Conservation (phyloP, 2,888 invertebrate genomes). For the Pyrochroa serraticornis region DNA sequence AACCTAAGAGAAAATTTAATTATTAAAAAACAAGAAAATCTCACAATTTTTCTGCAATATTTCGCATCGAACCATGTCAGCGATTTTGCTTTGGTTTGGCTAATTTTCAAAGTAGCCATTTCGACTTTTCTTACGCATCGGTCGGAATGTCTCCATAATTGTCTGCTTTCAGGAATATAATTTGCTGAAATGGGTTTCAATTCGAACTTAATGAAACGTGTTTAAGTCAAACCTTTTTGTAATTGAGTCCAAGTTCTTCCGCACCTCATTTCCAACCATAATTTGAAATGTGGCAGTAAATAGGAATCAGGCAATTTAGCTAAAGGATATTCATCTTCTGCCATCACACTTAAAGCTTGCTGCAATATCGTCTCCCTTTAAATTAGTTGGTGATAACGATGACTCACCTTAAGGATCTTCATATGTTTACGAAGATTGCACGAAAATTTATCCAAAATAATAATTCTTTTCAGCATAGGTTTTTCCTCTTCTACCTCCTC, state of each 20-base stretch:
- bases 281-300: constrained; percentile 52
- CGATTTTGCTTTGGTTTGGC: constrained; percentile 22
- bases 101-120: constrained; percentile 33
- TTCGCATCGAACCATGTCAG: constrained; percentile 46
- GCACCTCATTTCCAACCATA: constrained; percentile 53
- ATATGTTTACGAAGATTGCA: constrained; percentile 37
- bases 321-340: constrained; percentile 54
- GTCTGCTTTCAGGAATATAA: constrained; percentile 24
- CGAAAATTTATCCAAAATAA: constrained; percentile 47
- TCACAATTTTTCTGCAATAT: constrained; percentile 34
- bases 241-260: constrained; percentile 44
- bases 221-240: constrained; percentile 35
- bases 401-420: constrained; percentile 43
- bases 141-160: constrained; percentile 42
- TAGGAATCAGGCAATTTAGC: constrained; percentile 53
- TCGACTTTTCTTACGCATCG: constrained; percentile 32
- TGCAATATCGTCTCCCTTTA: constrained; percentile 27
- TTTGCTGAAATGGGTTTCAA: constrained; percentile 27
- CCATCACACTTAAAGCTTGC: constrained; percentile 46
- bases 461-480: constrained; percentile 39
- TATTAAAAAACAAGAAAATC: constrained; percentile 19
- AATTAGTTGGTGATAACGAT: constrained; percentile 15
- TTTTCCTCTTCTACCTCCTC: constrained; percentile 7
- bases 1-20: constrained; percentile 26
- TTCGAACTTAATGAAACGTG: background rate